Conservation (phyloP, 2,113 vertebrate genomes). For the Stigmatopora nigra region DNA sequence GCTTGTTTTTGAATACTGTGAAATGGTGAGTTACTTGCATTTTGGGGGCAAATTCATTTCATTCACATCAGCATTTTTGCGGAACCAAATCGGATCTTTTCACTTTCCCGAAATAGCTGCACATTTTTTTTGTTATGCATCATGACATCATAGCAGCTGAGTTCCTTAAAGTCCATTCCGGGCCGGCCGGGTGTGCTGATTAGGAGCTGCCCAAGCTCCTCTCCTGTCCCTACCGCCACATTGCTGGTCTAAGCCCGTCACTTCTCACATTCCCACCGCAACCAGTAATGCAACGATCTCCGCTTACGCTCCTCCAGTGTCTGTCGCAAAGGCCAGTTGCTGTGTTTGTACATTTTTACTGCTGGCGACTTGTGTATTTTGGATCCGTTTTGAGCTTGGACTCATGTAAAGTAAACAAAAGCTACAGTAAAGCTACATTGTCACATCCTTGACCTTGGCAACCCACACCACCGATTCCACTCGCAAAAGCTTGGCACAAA, state of each 20-base stretch:
- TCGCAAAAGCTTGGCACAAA: not conserved
- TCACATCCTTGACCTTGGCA: not conserved
- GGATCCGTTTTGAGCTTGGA: constrained; percentile 13
- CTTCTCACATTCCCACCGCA: constrained; percentile 67
- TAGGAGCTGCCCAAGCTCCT: constrained; percentile 14
- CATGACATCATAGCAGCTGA: constrained; percentile 27
- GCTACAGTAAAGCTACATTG: not conserved
- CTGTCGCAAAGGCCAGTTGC: constrained; percentile 59
- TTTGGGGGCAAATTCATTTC: no score
- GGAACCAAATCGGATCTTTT: constrained; percentile 4
- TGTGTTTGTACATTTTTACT: constrained; percentile 68
- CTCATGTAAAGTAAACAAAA: constrained; percentile 22
- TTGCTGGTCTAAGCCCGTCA: constrained; percentile 49
- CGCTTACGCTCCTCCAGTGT: constrained; percentile 62
- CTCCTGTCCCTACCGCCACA: constrained; percentile 13
- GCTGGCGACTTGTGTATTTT: constrained; percentile 35
- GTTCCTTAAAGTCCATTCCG: constrained; percentile 56
- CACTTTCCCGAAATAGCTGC: constrained; percentile 17
- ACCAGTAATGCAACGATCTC: constrained; percentile 68
- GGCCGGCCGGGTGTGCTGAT: constrained; percentile 34
- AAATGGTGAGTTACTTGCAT: constrained; percentile 79
- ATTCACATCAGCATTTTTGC: no score
- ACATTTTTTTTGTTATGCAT: constrained; percentile 8
- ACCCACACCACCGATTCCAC: not conserved
- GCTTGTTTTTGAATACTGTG: constrained; percentile 91